A percentile compares a stretch with the other conserved stretches of the same genome.
These are phyloP conservation scores for Drosophila cracens DNA, from an alignment of 2,888 invertebrate species.

Conservation along the genomic window DNA sequence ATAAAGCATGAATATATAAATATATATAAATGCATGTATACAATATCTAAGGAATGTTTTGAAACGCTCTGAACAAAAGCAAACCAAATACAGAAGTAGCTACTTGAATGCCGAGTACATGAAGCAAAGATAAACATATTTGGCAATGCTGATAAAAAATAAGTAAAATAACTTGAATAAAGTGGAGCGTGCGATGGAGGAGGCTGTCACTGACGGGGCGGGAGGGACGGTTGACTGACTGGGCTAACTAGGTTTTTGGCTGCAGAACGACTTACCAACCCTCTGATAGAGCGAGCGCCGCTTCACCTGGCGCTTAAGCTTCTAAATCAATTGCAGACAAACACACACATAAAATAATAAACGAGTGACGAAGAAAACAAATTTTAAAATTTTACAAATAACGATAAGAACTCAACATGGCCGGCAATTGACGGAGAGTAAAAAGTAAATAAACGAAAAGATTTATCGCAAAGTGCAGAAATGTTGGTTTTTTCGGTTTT, in stretches of 20 bases:
- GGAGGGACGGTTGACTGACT: constrained; percentile 8
- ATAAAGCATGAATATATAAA: constrained; percentile 3
- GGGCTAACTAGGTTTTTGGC: constrained; percentile 35
- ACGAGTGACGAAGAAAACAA: constrained; percentile 31
- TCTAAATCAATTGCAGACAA: constrained; percentile 85
- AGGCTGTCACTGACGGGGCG: constrained; percentile 1
- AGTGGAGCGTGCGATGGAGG: constrained; percentile 42
- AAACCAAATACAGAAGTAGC: constrained; percentile 21
- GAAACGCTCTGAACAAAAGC: constrained; percentile 1
- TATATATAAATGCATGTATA: constrained; percentile 7
- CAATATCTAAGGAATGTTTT: constrained; percentile 6
- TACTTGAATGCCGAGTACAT: constrained; percentile 11
- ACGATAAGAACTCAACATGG: constrained; percentile 42
- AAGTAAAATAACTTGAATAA: constrained; percentile 30
- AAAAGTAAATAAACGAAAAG: constrained; percentile 37
- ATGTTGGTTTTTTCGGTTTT: constrained; percentile 35
- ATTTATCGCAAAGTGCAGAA: constrained; percentile 54
- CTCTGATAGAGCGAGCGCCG: constrained; percentile 91
- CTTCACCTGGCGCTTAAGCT: constrained; percentile 90
- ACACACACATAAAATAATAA: constrained; percentile 40
- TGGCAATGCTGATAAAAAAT: constrained; percentile 60
- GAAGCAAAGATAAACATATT: constrained; percentile 46
- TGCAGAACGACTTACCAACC: constrained; percentile 89
- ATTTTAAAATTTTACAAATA: constrained; percentile 15
- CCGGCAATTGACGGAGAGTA: constrained; percentile 27